Evolutionary conservation across 2,888 invertebrate genomes (phyloP), one percentile per base, ranked within the genome.

Genomic region (Drosophila pseudotalamancana): DNA sequence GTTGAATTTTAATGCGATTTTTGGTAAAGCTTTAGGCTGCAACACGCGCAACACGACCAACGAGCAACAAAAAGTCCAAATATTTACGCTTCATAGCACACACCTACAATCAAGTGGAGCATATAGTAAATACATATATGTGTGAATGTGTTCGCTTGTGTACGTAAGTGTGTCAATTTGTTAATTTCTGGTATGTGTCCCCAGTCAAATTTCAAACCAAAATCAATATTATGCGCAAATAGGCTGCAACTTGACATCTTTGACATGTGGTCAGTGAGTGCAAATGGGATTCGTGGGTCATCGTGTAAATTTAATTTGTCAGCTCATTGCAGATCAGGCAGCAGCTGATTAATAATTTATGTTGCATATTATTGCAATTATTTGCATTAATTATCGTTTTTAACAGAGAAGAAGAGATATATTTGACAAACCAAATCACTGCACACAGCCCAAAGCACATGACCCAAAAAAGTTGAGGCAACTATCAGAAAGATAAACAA

Each of bases 1-100:
- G 43, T 66, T 78, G 69, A 77, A 86, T 83, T 83, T 78, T 83
- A 86, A 83, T 83, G 76, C 66, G 68, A 80, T 83, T 86, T 83
- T 83, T 65, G 76, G 76, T 57, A 78, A 76, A 67, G 61, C 54
- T 54, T 55, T 46, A 25, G 51, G 27, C 37, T 19, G 56, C 59
- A 54, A 37, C 5, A 45, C 18, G 25, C 19, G 14, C 23, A 34
- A n/a, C n/a, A n/a, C n/a, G n/a, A n/a, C n/a, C n/a, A n/a, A n/a
- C n/a, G n/a, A n/a, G 35, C 40, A 40, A 54, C 40, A 23, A 8
- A 9, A 25, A 18, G 34, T 35, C 48, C 19, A 68, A 29, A 50
- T 43, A 55, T 40, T 29, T 46, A 56, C 42, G 27, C 9, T 11
- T n/a, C 54, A 31, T n/a, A 27, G 57, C 23, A 27, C 6, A 1